A percentile compares a stretch with the other conserved stretches of the same genome.
phyloP scores from a whole-genome alignment of 2,113 vertebrate species.

The Aix galericulata region DNA sequence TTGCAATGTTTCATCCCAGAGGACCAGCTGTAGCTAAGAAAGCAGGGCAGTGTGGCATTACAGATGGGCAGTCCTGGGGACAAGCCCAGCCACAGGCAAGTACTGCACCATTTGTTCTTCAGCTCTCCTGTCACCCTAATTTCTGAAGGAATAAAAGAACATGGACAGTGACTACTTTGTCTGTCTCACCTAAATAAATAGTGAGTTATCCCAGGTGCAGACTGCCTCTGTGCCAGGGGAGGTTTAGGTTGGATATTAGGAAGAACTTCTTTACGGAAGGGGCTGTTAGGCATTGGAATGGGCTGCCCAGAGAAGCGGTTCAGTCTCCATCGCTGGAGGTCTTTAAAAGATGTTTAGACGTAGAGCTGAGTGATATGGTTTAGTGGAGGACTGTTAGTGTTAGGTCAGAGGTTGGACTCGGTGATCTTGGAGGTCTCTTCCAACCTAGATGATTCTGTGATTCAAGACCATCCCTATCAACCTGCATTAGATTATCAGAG shows the following conservation, averaged over 20 bases:
- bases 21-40: fast-evolving
- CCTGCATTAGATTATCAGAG: neutral
- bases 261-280: no score
- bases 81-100: fast-evolving
- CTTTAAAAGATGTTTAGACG: no score
- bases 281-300: no score
- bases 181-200: fast-evolving
- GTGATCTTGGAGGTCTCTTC: no score
- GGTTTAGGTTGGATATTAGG: no score
- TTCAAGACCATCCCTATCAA: fast-evolving
- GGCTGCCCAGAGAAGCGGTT: no score
- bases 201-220: neutral
- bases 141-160: neutral
- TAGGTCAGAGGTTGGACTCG: no score
- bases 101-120: fast-evolving
- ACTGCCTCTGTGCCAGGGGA: neutral
- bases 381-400: no score
- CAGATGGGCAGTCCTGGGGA: fast-evolving
- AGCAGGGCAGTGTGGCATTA: fast-evolving
- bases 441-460: no score
- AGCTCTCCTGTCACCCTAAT: neutral
- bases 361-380: no score
- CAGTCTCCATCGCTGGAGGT: no score
- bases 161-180: neutral
- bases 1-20: no score